phyloP scores from a whole-genome alignment of 2,113 vertebrate species.

The Ciconia boyciana region DNA sequence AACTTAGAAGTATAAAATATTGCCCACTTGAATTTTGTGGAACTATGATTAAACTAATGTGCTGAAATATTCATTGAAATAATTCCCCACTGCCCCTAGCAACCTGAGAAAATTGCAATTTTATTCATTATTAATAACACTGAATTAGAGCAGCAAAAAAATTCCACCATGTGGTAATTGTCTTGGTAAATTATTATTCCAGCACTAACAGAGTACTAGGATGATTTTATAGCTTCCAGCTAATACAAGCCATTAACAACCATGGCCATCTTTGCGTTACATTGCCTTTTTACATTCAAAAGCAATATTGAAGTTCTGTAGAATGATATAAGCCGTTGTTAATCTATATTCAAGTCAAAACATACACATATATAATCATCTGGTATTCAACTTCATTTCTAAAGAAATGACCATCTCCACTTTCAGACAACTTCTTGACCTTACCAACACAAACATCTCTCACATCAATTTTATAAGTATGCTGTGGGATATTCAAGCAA shows the following conservation, averaged over 20 bases:
- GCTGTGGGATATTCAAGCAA: not conserved
- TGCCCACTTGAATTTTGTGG: conserved; percentile 81
- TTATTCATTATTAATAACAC: conserved; percentile 99
- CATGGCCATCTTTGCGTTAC: conserved; percentile 74
- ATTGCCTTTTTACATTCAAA: conserved; percentile 63
- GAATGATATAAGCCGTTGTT: conserved; percentile 13
- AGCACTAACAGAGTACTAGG: conserved; percentile 82
- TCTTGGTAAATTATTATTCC: conserved; percentile 98
- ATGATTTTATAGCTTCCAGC: conserved; percentile 89
- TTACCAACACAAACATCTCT: not conserved
- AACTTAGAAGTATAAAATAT: conserved; percentile 92
- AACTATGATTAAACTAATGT: conserved; percentile 99
- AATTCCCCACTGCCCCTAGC: conserved; percentile 90
- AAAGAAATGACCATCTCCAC: not conserved
- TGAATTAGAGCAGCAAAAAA: conserved; percentile 88
- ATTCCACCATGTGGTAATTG: conserved; percentile 92
- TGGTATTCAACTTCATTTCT: not conserved
- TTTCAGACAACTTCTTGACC: not conserved
- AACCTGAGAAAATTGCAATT: conserved; percentile 93
- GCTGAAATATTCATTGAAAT: conserved; percentile 99
- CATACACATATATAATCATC: not conserved
- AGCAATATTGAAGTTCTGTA: conserved; percentile 59
- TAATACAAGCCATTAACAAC: conserved; percentile 89
- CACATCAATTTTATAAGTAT: not conserved
- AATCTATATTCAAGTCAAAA: not conserved